Evolutionary conservation across 2,888 invertebrate species (phyloP), one percentile per base, ranked within the genome.

Genomic region (Timandra comae): DNA sequence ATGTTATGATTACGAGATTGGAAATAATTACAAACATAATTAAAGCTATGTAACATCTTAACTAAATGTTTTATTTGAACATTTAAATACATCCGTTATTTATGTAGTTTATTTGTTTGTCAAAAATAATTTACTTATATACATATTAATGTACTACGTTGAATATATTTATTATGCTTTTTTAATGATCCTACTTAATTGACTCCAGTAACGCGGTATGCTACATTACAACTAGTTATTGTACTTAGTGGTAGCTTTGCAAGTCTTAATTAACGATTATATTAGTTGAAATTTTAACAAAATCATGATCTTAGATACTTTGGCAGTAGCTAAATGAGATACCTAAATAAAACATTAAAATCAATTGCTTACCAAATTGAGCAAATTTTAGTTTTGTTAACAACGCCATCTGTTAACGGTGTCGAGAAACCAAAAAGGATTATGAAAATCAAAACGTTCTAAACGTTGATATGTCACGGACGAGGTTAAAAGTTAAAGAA

Each of bases 171-270:
- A 50, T 54, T 63, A 59, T 62, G 57, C 43, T 53, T 56, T 52
- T 50, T 54, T 56, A 16, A 16, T 16, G 16, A 49, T 56, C 47
- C 53, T 63, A 63, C 49, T 49, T 78, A 80, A 81, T 81, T 81
- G 80, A 81, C 80, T 67, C 60, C 68, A 68, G 72, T 72, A 75
- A 72, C 66, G 43, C 53, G 60, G 57, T 63, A 65, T 56, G 51
- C 60, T 72, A 70, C 47, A 56, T 56, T 73, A 73, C 50, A 52
- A 52, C 70, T 79, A 76, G 49, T 76, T 76, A 80, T 80, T 81
- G 81, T 82, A 79, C 80, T 81, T 73, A 72, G 48, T 62, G 63
- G 66, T 73, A 74, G 63, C 53, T 65, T 68, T 56, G 59, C 53
- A 65, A 63, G 53, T 57, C 54, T 57, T 54, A 57, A 46, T 39